phyloP scores from a whole-genome alignment of 2,797 vertebrate species.

The Chaetodon trifasciatus region DNA sequence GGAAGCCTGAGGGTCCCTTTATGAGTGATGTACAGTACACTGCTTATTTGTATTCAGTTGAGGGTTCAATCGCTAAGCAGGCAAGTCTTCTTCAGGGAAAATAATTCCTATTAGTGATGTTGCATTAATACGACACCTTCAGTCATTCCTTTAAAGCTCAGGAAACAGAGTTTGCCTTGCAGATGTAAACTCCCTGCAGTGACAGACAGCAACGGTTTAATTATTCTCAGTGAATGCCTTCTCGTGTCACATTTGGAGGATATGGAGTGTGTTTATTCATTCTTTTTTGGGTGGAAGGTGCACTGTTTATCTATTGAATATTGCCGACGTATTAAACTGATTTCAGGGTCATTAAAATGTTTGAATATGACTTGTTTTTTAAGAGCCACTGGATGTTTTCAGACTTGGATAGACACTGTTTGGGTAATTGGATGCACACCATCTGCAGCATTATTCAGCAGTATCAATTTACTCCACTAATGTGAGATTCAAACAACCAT shows the following conservation, averaged over 20 bases:
- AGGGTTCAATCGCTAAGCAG: slow-evolving; percentile 63
- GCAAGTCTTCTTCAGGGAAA: slow-evolving; percentile 60
- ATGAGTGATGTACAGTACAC: slow-evolving; percentile 47
- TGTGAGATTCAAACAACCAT: slow-evolving; percentile 19
- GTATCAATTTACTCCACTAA: slow-evolving; percentile 4
- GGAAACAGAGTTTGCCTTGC: slow-evolving; percentile 59
- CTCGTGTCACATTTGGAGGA: slow-evolving; percentile 50
- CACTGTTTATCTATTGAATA: slow-evolving; percentile 40
- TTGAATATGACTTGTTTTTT: slow-evolving; percentile 39
- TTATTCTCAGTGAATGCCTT: slow-evolving; percentile 67
- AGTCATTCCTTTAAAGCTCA: slow-evolving; percentile 74
- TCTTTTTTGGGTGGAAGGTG: slow-evolving; percentile 4
- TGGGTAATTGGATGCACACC: slow-evolving; percentile 32
- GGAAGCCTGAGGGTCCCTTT: slow-evolving; percentile 57
- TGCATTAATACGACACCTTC: slow-evolving; percentile 72
- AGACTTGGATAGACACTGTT: slow-evolving; percentile 32
- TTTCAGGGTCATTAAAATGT: slow-evolving; percentile 51
- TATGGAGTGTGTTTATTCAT: slow-evolving; percentile 27
- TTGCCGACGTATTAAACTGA: slow-evolving; percentile 46
- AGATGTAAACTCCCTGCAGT: slow-evolving; percentile 58
- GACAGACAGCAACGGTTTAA: slow-evolving; percentile 65
- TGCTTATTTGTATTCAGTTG: slow-evolving; percentile 64
- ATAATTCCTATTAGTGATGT: slow-evolving; percentile 76
- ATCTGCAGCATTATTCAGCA: slow-evolving; percentile 43
- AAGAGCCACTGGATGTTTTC: slow-evolving; percentile 38